phyloP scores from a whole-genome alignment of 2,113 vertebrate species.

The Microcebus tavaratra region DNA sequence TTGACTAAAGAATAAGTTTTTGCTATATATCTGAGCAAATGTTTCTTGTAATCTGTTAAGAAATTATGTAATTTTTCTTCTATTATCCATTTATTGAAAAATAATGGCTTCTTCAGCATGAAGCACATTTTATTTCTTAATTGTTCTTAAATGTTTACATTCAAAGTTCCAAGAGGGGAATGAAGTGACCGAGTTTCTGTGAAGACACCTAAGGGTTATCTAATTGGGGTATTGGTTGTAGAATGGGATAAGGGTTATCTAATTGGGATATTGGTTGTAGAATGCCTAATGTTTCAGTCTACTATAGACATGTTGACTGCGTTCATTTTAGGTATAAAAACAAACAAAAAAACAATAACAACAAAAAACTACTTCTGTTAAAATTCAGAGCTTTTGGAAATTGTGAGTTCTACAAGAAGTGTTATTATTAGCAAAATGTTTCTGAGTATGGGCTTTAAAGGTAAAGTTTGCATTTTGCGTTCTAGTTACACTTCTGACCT shows the following conservation, averaged over 20 bases:
- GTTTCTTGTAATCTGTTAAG: not conserved
- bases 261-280: not conserved
- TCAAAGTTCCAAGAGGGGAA: not conserved
- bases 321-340: not conserved
- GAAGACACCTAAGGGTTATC: not conserved
- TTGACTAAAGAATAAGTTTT: slow-evolving; percentile 22
- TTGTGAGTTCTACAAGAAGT: not conserved
- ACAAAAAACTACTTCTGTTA: not conserved
- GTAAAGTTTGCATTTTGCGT: not conserved
- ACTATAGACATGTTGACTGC: not conserved
- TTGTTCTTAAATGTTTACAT: not conserved
- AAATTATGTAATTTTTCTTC: not conserved
- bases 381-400: slow-evolving; percentile 24
- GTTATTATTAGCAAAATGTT: not conserved
- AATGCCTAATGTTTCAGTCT: not conserved
- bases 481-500: not conserved
- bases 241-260: not conserved
- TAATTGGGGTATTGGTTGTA: not conserved
- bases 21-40: not conserved
- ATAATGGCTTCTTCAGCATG: not conserved
- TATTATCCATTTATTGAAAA: not conserved
- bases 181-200: not conserved
- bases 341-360: too few species aligned
- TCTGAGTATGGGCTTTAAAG: not conserved
- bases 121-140: slow-evolving; percentile 27